These are phyloP conservation scores for Ceyx melanurus DNA, from an alignment of 2,113 vertebrate genomes.

Conservation along the genomic window DNA sequence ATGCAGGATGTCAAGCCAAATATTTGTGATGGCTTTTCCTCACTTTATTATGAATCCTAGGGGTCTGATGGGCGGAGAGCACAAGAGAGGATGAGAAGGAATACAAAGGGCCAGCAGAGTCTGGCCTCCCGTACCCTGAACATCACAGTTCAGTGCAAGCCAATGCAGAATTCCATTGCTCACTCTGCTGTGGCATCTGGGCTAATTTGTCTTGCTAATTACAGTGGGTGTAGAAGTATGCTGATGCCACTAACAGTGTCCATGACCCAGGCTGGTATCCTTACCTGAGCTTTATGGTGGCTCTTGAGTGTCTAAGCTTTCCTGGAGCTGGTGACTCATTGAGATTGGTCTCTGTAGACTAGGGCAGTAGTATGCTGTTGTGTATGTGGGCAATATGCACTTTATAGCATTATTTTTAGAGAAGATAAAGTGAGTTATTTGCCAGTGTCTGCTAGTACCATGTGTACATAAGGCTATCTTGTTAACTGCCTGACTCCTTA, in stretches of 20 bases:
- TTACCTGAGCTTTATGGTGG: constrained; percentile 2
- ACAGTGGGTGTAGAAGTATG: background rate
- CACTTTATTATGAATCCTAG: background rate
- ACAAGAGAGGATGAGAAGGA: background rate
- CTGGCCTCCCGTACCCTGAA: background rate
- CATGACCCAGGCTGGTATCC: background rate
- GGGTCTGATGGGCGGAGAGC: background rate
- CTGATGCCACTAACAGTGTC: background rate
- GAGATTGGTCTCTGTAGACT: background rate
- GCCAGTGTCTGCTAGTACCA: background rate
- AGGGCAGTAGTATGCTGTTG: background rate
- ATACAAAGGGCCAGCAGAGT: background rate
- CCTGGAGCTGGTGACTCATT: background rate
- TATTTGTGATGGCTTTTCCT: constrained; percentile 34
- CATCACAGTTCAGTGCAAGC: constrained; percentile 39
- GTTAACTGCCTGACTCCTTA: background rate
- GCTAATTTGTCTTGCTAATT: constrained; percentile 43
- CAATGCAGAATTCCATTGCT: constrained; percentile 3
- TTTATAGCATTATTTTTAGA: background rate
- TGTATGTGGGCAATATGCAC: background rate
- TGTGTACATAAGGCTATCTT: background rate
- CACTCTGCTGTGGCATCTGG: background rate
- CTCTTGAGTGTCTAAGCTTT: background rate
- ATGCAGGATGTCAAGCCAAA: background rate
- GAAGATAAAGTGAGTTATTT: background rate